Base-by-base conservation (phyloP, 2,888 invertebrate species). In the Perdita meconis region DNA sequence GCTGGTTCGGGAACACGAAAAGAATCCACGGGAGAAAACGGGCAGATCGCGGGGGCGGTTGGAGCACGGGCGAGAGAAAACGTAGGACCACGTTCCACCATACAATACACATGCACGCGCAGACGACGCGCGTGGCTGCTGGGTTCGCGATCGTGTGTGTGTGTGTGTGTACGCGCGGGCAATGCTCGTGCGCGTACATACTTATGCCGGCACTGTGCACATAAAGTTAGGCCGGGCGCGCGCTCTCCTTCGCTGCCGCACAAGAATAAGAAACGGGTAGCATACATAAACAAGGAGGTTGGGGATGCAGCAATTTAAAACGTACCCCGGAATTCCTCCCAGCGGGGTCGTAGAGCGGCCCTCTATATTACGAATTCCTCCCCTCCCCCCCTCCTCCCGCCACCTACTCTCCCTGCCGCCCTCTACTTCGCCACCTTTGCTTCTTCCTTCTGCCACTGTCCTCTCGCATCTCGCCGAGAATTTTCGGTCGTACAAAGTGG, bases 281-380 rank as follows among this genome's bases (percentile, higher is more conserved):
- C 92, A 92, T 92, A 90, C 92, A 92, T 92, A 92, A 92, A 92
- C 92, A 92, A 92, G 91, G 87, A 90, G 92, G 91, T 89, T 89
- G 90, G 91, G 92, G 92, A 91, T 92, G 92, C 92, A 91, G 92
- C 92, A 92, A 92, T 92, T 92, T 92, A 92, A 92, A 92, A 92
- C 92, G 92, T 92, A 92, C 92, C 92, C 92, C 91, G 92, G 92
- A 92, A 92, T 92, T 92, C 91, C 91, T 92, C 92, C 92, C 92
- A 90, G 64, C 86, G 92, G 92, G 87, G 92, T 90, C 91, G 92
- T 92, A 92, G 90, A 91, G 88, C 91, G 89, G 91, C 92, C 90
- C 91, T 92, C 91, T 89, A 85, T 90, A 91, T 92, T 91, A 91
- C 91, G 90, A 91, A 92, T 92, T 92, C 91, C 89, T 87, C 87